A percentile compares a stretch with the other conserved stretches of the same genome.
Conservation (phyloP, 2,888 invertebrate species). For the Glomeris marginata region DNA sequence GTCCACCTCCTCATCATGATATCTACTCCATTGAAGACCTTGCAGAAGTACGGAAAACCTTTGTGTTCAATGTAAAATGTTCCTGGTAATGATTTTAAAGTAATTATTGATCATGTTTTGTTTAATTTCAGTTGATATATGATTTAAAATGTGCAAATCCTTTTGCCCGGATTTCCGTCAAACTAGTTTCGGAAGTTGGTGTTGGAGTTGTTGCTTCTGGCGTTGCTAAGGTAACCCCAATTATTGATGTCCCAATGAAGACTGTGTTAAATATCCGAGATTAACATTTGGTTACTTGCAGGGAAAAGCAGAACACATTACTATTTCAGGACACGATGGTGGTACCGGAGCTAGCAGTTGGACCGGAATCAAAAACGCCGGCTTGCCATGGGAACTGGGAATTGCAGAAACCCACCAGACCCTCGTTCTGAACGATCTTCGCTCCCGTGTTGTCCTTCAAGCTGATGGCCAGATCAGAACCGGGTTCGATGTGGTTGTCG, state of each 20-base stretch:
- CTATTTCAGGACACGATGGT: slow-evolving; percentile 97
- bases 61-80: background rate
- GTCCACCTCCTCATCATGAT: slow-evolving; percentile 98
- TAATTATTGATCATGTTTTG: background rate
- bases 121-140: slow-evolving; percentile 55
- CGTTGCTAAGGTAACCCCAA: slow-evolving; percentile 64
- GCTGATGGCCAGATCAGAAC: slow-evolving; percentile 67
- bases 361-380: slow-evolving; percentile 98
- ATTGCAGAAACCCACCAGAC: slow-evolving; percentile 98
- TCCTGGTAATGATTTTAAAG: background rate
- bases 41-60: slow-evolving; percentile 46
- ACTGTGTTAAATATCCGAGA: too few species aligned
- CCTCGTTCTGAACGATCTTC: slow-evolving; percentile 76
- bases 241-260: background rate
- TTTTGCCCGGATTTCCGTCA: slow-evolving; percentile 84
- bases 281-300: slow-evolving; percentile 25
- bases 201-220: slow-evolving; percentile 99
- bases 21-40: slow-evolving; percentile 99
- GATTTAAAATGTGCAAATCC: slow-evolving; percentile 97
- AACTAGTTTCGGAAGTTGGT: slow-evolving; percentile 95
- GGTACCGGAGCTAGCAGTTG: slow-evolving; percentile 98
- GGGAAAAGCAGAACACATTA: slow-evolving; percentile 97
- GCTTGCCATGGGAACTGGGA: slow-evolving; percentile 97
- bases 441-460: slow-evolving; percentile 85
- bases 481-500: slow-evolving; percentile 87